phyloP scores from a whole-genome alignment of 2,888 invertebrate genomes.

The Mesodorylaimus sp. region DNA sequence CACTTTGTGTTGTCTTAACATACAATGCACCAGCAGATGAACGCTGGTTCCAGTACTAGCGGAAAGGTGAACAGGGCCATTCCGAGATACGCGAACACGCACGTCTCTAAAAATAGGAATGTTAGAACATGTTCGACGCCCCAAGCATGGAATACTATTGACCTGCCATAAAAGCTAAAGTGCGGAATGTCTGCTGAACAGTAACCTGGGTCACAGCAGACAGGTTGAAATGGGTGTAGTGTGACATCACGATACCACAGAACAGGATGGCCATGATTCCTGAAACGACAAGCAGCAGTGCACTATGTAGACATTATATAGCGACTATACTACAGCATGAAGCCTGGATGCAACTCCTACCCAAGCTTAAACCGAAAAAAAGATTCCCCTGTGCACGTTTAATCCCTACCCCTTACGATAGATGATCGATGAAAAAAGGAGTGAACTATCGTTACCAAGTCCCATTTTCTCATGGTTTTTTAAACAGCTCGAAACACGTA shows the following conservation, averaged over 20 bases:
- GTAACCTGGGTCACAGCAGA: constrained; percentile 97
- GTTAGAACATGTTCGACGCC: neutral
- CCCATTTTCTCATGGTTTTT: no score
- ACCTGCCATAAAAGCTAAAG: constrained; percentile 75
- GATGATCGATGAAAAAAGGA: no score
- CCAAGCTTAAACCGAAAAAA: no score
- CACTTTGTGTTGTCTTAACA: constrained; percentile 10
- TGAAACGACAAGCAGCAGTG: constrained; percentile 29
- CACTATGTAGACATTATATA: no score
- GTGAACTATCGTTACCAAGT: no score
- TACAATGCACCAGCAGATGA: constrained; percentile 79
- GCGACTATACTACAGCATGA: constrained; percentile 1
- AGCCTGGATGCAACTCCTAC: neutral
- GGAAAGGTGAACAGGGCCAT: constrained; percentile 82
- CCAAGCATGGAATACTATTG: constrained; percentile 15
- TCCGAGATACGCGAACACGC: constrained; percentile 93
- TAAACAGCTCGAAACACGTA: no score
- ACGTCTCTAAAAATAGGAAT: constrained; percentile 49
- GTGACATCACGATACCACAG: constrained; percentile 98
- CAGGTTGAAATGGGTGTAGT: constrained; percentile 93
- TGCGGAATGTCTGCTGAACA: constrained; percentile 95
- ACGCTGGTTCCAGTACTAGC: constrained; percentile 65
- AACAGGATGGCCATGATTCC: constrained; percentile 98
- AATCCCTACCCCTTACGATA: no score
- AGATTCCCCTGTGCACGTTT: no score